Evolutionary conservation across 1,140 invertebrate genomes (phyloP).

Genomic region (Lutraria rhynchaena): DNA sequence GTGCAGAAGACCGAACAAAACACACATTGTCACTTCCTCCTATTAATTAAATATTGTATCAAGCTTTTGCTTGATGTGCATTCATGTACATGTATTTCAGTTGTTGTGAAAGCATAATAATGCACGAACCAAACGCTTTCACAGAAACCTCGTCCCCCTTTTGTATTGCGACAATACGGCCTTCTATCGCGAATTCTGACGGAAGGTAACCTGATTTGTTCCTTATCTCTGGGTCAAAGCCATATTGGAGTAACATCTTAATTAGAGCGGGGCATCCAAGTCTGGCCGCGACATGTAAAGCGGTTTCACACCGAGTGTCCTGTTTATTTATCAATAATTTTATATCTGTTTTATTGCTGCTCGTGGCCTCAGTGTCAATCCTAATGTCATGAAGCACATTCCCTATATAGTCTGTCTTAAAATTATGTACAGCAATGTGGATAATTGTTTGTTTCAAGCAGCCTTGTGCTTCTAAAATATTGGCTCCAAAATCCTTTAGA

Average conservation of each 20-base stretch:
- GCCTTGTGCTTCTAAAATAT: not conserved
- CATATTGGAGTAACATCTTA: not conserved
- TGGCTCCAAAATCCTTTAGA: not conserved
- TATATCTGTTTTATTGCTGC: not conserved
- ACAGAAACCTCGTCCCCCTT: too few relatives aligned
- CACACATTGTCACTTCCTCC: too few relatives aligned
- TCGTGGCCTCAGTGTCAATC: too few relatives aligned
- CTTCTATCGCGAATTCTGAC: too few relatives aligned
- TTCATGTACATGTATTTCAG: too few relatives aligned
- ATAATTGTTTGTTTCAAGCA: not conserved
- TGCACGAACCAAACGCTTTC: too few relatives aligned
- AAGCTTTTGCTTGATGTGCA: too few relatives aligned
- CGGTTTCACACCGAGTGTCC: not conserved
- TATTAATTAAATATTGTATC: too few relatives aligned
- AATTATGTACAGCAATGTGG: not conserved
- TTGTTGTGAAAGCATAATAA: too few relatives aligned
- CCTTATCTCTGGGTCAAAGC: not conserved
- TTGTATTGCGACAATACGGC: too few relatives aligned
- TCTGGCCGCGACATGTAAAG: conserved; percentile 9
- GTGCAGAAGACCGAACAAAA: too few relatives aligned
- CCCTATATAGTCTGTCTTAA: not conserved
- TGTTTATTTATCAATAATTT: not conserved
- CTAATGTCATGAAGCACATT: not conserved
- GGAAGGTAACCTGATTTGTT: not conserved
- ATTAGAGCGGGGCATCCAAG: not conserved